Evolutionary conservation across 2,888 invertebrate genomes (phyloP), one percentile per base, ranked within the genome.

Genomic region (Callyntrura guangdongensis): DNA sequence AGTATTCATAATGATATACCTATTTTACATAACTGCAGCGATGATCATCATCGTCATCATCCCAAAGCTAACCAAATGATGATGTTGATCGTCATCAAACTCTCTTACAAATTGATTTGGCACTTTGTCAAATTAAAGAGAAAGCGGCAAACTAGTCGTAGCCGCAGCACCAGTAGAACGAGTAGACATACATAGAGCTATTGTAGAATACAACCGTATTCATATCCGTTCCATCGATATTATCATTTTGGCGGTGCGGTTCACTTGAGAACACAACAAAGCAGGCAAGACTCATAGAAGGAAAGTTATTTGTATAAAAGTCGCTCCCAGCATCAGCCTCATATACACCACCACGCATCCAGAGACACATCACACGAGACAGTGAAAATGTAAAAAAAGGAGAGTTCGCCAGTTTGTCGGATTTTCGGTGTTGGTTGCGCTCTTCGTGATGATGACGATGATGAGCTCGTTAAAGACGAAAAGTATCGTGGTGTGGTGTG

Each of bases 401-500:
- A n/a, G n/a, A n/a, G n/a, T 25, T 6, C 6, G 36, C 3, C 36
- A 36, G n/a, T 47, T 17, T 47, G 22, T 64, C 22, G 67, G 83
- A 83, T 83, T 83, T 83, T 74, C 27, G 72, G 45, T 25, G 64
- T n/a, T 82, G 74, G 74, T 45, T 45, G 22, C 45, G 45, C 61
- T 49, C 36, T 6, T 2, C 36, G 9, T n/a, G 59, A 36, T 47
- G 77, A n/a, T 61, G 64, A 49, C 67, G 79, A 67, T 67, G 86
- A 89, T 89, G 89, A 89, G 89, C 84, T 89, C 89, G 89, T 89
- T 89, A 89, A 89, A 89, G 83, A 83, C 72, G 83, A 89, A 81
- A 74, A 87, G 74, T 88, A 82, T 79, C 81, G 49, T 81, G 81
- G 59, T 59, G n/a, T 81, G 59, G 59, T 59, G 27, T 59, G 56